A percentile compares a stretch with the other conserved stretches of the same genome.
phyloP scores from a whole-genome alignment of 1,140 invertebrate species.

The Thalassaphorura encarpata region DNA sequence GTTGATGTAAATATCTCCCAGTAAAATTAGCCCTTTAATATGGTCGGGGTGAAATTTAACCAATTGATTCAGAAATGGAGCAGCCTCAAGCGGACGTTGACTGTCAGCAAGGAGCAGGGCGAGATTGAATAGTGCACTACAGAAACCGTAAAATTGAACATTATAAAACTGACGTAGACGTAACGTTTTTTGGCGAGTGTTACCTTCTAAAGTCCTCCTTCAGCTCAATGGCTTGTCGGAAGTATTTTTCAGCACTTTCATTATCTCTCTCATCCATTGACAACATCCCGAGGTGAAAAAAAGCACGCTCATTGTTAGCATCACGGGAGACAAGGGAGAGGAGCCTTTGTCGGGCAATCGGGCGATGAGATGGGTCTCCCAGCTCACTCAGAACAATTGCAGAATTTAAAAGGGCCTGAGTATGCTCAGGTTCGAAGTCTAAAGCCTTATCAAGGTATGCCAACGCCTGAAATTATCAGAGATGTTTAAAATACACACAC shows the following conservation, averaged over 20 bases:
- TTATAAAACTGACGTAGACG: not conserved
- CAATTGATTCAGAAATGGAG: slow-evolving; percentile 82
- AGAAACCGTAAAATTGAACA: slow-evolving; percentile 44
- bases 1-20: slow-evolving; percentile 95
- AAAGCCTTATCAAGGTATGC: slow-evolving; percentile 87
- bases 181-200: slow-evolving; percentile 35
- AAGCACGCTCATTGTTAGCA: slow-evolving; percentile 65
- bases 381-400: slow-evolving; percentile 87
- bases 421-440: slow-evolving; percentile 84
- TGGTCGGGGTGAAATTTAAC: slow-evolving; percentile 87
- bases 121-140: slow-evolving; percentile 88
- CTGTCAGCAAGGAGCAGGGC: slow-evolving; percentile 81
- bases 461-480: slow-evolving; percentile 78
- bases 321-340: slow-evolving; percentile 68
- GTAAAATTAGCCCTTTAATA: slow-evolving; percentile 82
- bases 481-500: no score
- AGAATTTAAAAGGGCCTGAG: slow-evolving; percentile 88
- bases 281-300: slow-evolving; percentile 92
- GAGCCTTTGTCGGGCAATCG: slow-evolving; percentile 65
- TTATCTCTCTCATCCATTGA: slow-evolving; percentile 89
- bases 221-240: slow-evolving; percentile 70
- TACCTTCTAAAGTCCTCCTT: slow-evolving; percentile 31
- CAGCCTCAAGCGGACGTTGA: slow-evolving; percentile 76
- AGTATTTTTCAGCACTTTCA: slow-evolving; percentile 77
- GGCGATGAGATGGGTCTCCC: slow-evolving; percentile 62